Evolutionary conservation across 2,797 vertebrate genomes (phyloP).

Genomic region (Falco novaeseelandiae): DNA sequence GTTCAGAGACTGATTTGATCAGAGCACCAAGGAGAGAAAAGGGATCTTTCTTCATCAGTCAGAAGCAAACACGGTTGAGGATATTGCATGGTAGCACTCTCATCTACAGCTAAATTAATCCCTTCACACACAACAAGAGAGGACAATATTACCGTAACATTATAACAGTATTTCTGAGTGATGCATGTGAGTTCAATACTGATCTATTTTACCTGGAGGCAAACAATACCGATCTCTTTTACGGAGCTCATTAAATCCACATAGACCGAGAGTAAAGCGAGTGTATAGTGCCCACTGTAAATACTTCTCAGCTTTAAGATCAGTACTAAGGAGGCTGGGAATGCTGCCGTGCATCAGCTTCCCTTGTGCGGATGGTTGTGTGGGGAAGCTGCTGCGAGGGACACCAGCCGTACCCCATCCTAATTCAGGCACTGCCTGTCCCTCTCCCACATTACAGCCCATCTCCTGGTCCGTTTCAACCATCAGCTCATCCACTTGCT

Average conservation of each 20-base stretch:
- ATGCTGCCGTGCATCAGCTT: neutral
- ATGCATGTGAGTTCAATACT: neutral
- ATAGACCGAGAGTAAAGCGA: neutral
- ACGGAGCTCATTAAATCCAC: neutral
- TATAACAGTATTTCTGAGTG: neutral
- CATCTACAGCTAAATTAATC: neutral
- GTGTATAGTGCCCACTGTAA: neutral
- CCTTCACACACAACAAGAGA: neutral
- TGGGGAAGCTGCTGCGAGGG: neutral
- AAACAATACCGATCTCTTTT: neutral
- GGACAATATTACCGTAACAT: neutral
- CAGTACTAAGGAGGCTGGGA: neutral
- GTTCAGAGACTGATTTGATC: neutral
- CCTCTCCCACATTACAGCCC: neutral
- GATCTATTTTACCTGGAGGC: neutral
- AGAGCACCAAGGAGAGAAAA: neutral
- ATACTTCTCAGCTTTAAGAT: neutral
- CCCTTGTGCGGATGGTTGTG: neutral
- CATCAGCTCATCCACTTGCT: neutral
- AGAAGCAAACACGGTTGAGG: neutral
- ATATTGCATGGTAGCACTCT: neutral
- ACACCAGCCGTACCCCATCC: neutral
- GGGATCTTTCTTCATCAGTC: neutral
- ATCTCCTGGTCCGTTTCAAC: neutral
- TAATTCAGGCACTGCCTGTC: neutral